A percentile compares a stretch with the other conserved stretches of the same genome.
Evolutionary conservation across 2,797 vertebrate genomes (phyloP).

Genomic region (Eidolon dupreanum): DNA sequence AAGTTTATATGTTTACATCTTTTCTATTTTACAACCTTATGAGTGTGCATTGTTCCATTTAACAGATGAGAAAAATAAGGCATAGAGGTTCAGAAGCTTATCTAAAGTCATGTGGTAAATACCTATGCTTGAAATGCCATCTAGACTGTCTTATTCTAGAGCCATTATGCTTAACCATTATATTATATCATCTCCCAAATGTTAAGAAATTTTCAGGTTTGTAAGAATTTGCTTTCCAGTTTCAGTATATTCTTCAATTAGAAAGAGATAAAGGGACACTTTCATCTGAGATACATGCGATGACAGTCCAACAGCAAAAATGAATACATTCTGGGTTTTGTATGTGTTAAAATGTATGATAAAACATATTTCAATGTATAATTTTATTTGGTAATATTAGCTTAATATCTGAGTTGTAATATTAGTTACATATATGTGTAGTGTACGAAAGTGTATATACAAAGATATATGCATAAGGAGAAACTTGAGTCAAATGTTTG

Average conservation of each 20-base stretch:
- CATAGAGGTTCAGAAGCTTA: neutral
- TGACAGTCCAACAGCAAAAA: neutral
- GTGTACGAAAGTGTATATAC: neutral
- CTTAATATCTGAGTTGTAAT: neutral
- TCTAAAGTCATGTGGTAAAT: neutral
- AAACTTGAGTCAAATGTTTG: neutral
- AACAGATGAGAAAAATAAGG: neutral
- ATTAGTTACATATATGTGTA: neutral
- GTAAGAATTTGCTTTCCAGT: neutral
- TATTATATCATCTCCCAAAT: neutral
- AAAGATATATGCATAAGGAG: neutral
- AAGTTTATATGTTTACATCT: neutral
- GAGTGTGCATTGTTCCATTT: neutral
- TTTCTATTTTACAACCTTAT: neutral
- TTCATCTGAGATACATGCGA: neutral
- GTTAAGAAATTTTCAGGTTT: neutral
- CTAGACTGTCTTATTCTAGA: neutral
- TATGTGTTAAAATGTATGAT: neutral
- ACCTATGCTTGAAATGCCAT: neutral
- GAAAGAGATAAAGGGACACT: neutral
- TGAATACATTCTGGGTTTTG: neutral
- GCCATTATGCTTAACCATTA: neutral
- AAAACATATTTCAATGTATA: neutral
- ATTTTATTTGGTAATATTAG: neutral
- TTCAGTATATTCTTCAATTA: neutral